A percentile compares a stretch with the other conserved stretches of the same genome.
Conservation (phyloP, 2,113 vertebrate genomes). For the Limnothrissa miodon region DNA sequence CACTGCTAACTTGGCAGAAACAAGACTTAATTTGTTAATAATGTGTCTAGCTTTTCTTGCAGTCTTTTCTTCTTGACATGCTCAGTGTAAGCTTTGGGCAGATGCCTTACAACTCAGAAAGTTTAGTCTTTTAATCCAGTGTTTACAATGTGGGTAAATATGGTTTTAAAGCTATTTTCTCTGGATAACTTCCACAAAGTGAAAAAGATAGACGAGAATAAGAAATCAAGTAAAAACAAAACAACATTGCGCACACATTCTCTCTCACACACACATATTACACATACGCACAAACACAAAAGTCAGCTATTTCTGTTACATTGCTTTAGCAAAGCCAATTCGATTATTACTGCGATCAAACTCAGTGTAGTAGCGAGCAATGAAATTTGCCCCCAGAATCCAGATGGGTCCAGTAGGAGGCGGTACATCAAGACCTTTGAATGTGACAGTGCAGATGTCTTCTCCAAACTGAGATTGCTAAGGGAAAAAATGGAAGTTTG, state of each 20-base stretch:
- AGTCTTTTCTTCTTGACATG: neutral
- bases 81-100: neutral
- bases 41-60: neutral
- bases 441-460: slow-evolving; percentile 82
- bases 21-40: neutral
- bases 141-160: neutral
- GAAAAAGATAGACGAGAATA: neutral
- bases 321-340: slow-evolving; percentile 88
- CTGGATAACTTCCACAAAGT: neutral
- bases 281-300: neutral
- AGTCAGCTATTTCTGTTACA: slow-evolving; percentile 62
- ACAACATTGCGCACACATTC: no score
- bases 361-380: slow-evolving; percentile 91
- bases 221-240: neutral
- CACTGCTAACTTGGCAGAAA: neutral
- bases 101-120: neutral
- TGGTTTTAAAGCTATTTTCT: neutral
- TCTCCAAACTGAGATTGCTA: slow-evolving; percentile 82
- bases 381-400: slow-evolving; percentile 94
- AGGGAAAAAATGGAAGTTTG: slow-evolving; percentile 13
- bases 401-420: slow-evolving; percentile 89
- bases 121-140: neutral
- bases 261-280: no score
- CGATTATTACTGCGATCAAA: slow-evolving; percentile 90
- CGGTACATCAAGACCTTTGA: slow-evolving; percentile 84